Evolutionary conservation across 1,140 invertebrate species (phyloP), one percentile per base, ranked within the genome.

Genomic region (Contarinia nasturtii): DNA sequence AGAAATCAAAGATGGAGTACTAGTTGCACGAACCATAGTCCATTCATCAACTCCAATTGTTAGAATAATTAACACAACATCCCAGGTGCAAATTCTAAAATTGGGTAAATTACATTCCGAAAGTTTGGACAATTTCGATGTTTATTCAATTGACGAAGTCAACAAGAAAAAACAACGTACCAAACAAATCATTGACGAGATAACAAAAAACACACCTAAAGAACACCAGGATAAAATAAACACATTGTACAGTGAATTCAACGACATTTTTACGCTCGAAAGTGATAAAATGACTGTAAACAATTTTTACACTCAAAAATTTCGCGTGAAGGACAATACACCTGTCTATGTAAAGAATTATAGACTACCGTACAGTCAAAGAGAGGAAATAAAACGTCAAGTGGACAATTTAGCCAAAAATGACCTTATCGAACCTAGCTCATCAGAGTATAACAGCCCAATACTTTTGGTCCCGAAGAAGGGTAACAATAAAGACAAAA

Each of bases 391-490:
- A 8, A 21, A 54, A 7, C 33, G 44, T 22, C 49, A 57, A 50
- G 38, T 57, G 15, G 19, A 53, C n/a, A 45, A 53, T 17, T 48
- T 56, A 38, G 34, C 57, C 0, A 19, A 52, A 12, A 27, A 54
- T n/a, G 49, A 45, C 0, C 50, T 57, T 20, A 52, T 55, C 2
- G 46, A 50, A 49, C 21, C 36, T 33, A 54, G 51, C 3, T 45
- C 34, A 4, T 51, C 47, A 15, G 53, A 53, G 8, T 57, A 52
- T 45, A 52, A 46, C 12, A 48, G 48, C 33, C 57, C 57, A 14
- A 21, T 55, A 7, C 21, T 55, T 38, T 10, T 56, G 20, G 46
- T 57, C 5, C 52, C 45, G 38, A 58, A 53, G 44, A 56, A 52
- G 34, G 21, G 21, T 10, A 33, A 41, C 21, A 17, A 50, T 43